A percentile compares a stretch with the other conserved stretches of the same genome.
Conservation (phyloP, 2,888 invertebrate genomes). For the Hermaeophaga mercurialis region DNA sequence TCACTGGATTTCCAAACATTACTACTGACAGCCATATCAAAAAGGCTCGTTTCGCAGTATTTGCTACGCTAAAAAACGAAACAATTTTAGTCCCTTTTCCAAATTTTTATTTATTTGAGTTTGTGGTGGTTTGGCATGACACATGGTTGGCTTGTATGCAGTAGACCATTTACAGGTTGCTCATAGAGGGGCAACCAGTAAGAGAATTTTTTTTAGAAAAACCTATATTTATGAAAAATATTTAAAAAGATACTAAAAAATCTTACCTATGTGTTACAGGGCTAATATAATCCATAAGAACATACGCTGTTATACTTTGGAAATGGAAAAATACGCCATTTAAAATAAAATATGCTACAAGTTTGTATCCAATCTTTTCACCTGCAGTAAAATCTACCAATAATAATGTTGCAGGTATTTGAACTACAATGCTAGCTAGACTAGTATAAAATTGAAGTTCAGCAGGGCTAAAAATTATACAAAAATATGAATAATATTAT, state of each 20-base stretch:
- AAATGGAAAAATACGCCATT: slow-evolving; percentile 80
- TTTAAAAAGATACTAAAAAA: too few species aligned
- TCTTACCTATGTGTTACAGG: slow-evolving; percentile 77
- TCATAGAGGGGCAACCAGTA: too few species aligned
- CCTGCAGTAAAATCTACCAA: slow-evolving; percentile 66
- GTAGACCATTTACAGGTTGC: too few species aligned
- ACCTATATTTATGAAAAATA: too few species aligned
- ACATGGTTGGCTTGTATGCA: too few species aligned
- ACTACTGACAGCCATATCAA: slow-evolving; percentile 78
- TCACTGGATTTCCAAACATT: slow-evolving; percentile 76
- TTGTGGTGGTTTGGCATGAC: too few species aligned
- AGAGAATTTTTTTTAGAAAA: too few species aligned
- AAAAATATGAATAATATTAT: too few species aligned
- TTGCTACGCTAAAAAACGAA: slow-evolving; percentile 70
- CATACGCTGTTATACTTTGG: slow-evolving; percentile 80
- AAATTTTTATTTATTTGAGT: too few species aligned
- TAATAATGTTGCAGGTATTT: slow-evolving; percentile 72
- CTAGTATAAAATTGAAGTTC: slow-evolving; percentile 81
- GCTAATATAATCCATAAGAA: slow-evolving; percentile 79
- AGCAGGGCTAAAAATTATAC: slow-evolving; percentile 70
- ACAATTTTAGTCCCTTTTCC: neutral
- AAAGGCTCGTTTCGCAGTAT: slow-evolving; percentile 78
- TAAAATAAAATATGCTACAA: slow-evolving; percentile 65
- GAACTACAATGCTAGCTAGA: slow-evolving; percentile 72
- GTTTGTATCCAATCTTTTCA: slow-evolving; percentile 59